These are phyloP conservation scores for Enteromius viviparus DNA, from an alignment of 2,797 vertebrate species.

Conservation along the genomic window DNA sequence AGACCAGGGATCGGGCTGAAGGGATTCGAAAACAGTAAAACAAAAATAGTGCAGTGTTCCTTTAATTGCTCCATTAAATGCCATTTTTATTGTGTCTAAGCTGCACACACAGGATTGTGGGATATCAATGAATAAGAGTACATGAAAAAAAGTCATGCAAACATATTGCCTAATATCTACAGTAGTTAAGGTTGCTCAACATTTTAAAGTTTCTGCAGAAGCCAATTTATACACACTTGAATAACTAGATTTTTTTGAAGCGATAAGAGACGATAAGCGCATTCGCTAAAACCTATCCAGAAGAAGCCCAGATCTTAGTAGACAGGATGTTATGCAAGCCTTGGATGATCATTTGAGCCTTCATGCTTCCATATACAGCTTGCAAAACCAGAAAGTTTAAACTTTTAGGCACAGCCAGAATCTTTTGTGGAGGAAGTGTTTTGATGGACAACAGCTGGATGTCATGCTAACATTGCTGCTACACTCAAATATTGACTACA, in stretches of 20 bases:
- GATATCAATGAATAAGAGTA: not conserved
- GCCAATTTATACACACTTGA: not conserved
- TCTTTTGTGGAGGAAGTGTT: conserved; percentile 7
- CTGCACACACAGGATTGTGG: not conserved
- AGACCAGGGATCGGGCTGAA: too few relatives aligned
- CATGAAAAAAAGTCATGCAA: not conserved
- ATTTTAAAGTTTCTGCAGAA: too few relatives aligned
- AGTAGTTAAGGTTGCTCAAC: not conserved
- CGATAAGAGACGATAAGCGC: not conserved
- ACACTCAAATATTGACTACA: conserved; percentile 1
- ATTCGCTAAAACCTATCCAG: not conserved
- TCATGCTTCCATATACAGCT: not conserved
- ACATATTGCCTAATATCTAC: not conserved
- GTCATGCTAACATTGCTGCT: conserved; percentile 1
- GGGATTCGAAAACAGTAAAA: too few relatives aligned
- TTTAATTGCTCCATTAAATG: not conserved
- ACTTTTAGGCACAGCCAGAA: not conserved
- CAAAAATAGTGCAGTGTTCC: too few relatives aligned
- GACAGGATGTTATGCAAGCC: not conserved
- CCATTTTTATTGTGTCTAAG: not conserved
- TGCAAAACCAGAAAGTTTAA: not conserved
- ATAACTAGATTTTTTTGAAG: not conserved
- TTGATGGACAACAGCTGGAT: conserved; percentile 43
- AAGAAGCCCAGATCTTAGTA: not conserved
- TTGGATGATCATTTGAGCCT: not conserved